Evolutionary conservation across 2,113 vertebrate genomes (phyloP), one percentile per base, ranked within the genome.

Genomic region (Tenrec ecaudatus): DNA sequence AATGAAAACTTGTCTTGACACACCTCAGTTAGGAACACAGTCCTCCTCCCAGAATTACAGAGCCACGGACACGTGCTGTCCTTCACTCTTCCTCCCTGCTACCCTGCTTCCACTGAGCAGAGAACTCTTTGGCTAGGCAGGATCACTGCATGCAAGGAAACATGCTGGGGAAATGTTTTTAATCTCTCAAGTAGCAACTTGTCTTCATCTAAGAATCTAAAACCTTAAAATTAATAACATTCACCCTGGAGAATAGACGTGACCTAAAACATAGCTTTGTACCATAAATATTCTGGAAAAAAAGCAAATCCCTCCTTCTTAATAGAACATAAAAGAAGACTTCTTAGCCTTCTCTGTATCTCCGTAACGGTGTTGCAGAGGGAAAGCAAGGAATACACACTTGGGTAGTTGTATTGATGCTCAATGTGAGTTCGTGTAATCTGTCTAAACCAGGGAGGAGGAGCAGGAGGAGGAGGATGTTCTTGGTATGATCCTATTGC

Each of bases 161-260:
- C 22, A 33, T 69, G 57, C 20, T 23, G 47, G 78, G 43, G 80
- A 43, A n/a, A 53, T 53, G 6, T 53, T 90, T 31, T 36, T 71
- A 60, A 20, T 75, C 64, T 91, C 79, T 58, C 66, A 73, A 91
- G 82, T 36, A 71, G 40, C 4, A 57, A 25, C 53, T 87, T 81
- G 15, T 16, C 68, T 92, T 89, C 47, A 53, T 53, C 47, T 53
- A 53, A 53, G 75, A 25, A 83, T 73, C 20, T 66, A 9, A 64
- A 80, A 12, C 3, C 71, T 90, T 68, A 93, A 88, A 73, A 77
- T 79, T n/a, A 92, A 58, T 86, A 22, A 47, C 87, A 25, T 62
- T 58, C 23, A 43, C 69, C 69, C 73, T 62, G 38, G 3, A 69
- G 25, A 73, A 90, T 53, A 53, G 47, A 8, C 47, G 12, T 53